phyloP scores from a whole-genome alignment of 2,888 invertebrate genomes.

The Drosophila birchii region DNA sequence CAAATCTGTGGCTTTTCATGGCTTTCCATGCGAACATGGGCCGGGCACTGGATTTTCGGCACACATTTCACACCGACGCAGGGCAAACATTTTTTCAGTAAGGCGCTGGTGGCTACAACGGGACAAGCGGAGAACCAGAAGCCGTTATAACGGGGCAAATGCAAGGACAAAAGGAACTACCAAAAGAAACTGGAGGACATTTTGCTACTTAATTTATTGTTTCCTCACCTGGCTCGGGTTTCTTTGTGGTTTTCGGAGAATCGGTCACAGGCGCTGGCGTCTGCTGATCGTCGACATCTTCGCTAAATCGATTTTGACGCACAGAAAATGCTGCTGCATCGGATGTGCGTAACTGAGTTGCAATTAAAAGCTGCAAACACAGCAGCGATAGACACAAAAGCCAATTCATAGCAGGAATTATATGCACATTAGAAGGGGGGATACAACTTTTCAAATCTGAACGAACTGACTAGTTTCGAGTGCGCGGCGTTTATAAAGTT shows the following conservation, averaged over 20 bases:
- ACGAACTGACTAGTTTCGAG: not conserved
- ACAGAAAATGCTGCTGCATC: conserved; percentile 46
- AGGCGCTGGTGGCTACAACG: conserved; percentile 40
- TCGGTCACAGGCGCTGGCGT: conserved; percentile 10
- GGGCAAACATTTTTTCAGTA: conserved; percentile 73
- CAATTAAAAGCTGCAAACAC: conserved; percentile 36
- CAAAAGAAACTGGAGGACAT: not conserved
- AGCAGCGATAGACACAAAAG: conserved; percentile 12
- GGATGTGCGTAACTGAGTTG: conserved; percentile 10
- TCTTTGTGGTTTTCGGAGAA: not conserved
- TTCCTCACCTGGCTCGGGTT: conserved; percentile 13
- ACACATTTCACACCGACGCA: conserved; percentile 87
- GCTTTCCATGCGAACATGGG: conserved; percentile 85
- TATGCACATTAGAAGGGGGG: not conserved
- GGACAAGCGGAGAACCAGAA: not conserved
- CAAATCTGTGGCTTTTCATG: conserved; percentile 85
- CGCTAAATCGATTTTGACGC: conserved; percentile 49
- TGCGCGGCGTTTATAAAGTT: not conserved
- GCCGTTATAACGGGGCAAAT: conserved; percentile 20
- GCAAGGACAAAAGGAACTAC: too few relatives aligned
- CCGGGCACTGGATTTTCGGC: conserved; percentile 88
- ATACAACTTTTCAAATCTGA: not conserved
- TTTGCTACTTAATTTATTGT: not conserved
- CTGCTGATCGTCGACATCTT: conserved; percentile 22
- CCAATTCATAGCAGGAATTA: conserved; percentile 15